phyloP scores from a whole-genome alignment of 2,888 invertebrate genomes.

The Acrobasis consociella region DNA sequence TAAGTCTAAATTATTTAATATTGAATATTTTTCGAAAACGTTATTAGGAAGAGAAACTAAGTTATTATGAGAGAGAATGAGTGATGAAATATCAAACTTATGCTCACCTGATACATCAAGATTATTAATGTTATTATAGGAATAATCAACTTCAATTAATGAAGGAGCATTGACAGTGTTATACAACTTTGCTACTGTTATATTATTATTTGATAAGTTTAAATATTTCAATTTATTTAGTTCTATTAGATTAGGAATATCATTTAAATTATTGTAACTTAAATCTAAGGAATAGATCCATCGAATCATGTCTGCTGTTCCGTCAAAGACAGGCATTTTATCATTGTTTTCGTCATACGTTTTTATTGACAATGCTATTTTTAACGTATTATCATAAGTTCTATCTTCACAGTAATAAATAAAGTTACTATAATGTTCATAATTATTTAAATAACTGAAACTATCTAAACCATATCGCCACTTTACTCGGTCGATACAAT shows the following conservation, averaged over 20 bases:
- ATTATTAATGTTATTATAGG: constrained; percentile 51
- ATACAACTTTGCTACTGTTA: constrained; percentile 46
- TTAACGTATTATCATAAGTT: too few species aligned
- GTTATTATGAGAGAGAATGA: constrained; percentile 58
- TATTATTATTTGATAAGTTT: constrained; percentile 48
- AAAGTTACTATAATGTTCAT: too few species aligned
- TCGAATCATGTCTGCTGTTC: too few species aligned
- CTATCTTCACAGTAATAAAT: too few species aligned
- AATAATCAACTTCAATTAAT: constrained; percentile 52
- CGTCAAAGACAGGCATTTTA: too few species aligned
- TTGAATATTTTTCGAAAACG: constrained; percentile 45
- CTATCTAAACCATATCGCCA: not conserved
- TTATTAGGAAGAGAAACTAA: constrained; percentile 46
- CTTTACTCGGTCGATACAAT: not conserved
- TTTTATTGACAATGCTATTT: too few species aligned
- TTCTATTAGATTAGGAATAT: constrained; percentile 36
- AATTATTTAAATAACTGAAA: not conserved
- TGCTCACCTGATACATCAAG: constrained; percentile 35
- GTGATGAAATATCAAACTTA: constrained; percentile 40
- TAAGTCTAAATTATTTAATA: constrained; percentile 52
- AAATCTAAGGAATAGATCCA: constrained; percentile 36
- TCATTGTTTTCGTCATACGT: too few species aligned
- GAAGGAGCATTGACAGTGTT: constrained; percentile 38
- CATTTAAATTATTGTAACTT: constrained; percentile 39
- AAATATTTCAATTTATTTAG: constrained; percentile 46